These are phyloP conservation scores for Maniola jurtina DNA, from an alignment of 1,140 invertebrate genomes.

Conservation along the genomic window DNA sequence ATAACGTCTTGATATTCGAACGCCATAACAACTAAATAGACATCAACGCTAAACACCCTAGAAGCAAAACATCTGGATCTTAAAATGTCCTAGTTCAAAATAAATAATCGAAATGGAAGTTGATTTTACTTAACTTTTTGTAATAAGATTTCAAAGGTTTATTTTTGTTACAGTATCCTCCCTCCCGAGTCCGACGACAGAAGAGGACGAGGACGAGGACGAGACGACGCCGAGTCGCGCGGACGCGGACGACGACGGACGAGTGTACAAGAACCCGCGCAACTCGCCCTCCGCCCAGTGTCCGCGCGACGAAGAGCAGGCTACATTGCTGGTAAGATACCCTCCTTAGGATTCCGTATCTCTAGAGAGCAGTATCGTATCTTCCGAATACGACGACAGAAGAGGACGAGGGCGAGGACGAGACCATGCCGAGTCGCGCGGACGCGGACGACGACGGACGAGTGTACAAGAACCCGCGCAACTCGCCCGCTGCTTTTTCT, in stretches of 20 bases:
- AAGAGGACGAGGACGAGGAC: conserved; percentile 81
- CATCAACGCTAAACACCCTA: no score
- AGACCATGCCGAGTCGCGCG: conserved; percentile 79
- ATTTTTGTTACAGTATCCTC: conserved; percentile 53
- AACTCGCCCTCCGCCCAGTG: conserved; percentile 91
- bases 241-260: conserved; percentile 85
- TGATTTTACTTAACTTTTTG: no score
- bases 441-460: conserved; percentile 85
- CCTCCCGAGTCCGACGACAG: conserved; percentile 59
- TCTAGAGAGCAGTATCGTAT: conserved; percentile 47
- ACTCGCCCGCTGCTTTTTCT: conserved; percentile 91
- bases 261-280: conserved; percentile 92
- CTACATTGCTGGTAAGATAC: conserved; percentile 74
- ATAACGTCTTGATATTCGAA: no score
- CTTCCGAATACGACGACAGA: conserved; percentile 63
- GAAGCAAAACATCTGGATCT: no score
- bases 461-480: conserved; percentile 93
- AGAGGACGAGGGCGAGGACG: conserved; percentile 81
- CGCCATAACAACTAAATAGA: no score
- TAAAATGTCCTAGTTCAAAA: no score
- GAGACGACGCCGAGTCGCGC: conserved; percentile 80
- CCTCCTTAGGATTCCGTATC: neutral
- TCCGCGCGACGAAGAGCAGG: conserved; percentile 87
- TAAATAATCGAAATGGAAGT: no score
- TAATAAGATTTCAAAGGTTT: no score